These are phyloP conservation scores for Aurelia coerulea DNA, from an alignment of 30 jellyfish, hydroid and myxozoan genomes.

Conservation along the genomic window DNA sequence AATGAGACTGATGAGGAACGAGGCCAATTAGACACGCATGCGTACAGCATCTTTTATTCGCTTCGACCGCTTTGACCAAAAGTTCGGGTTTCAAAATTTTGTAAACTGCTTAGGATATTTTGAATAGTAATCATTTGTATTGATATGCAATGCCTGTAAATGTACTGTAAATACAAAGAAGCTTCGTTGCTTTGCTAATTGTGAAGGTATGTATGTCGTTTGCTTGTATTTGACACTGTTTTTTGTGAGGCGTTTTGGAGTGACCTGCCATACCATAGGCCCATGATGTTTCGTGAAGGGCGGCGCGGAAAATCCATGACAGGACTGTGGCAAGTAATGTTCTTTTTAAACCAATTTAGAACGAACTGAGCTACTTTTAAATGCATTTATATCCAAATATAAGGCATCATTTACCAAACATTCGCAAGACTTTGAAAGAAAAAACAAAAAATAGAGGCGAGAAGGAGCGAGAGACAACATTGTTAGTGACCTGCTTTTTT, in stretches of 20 bases:
- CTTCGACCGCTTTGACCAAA: slow-evolving; percentile 53
- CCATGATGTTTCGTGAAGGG: slow-evolving; percentile 5
- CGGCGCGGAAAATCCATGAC: background rate
- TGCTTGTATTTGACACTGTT: background rate
- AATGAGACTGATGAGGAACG: background rate
- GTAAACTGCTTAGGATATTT: slow-evolving; percentile 47
- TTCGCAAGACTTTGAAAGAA: too few relatives aligned
- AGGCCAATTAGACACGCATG: slow-evolving; percentile 62
- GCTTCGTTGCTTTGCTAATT: slow-evolving; percentile 10
- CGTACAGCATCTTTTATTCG: slow-evolving; percentile 15
- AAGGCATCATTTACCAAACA: too few relatives aligned
- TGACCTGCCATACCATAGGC: slow-evolving; percentile 1
- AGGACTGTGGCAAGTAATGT: too few relatives aligned
- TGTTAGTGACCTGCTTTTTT: too few relatives aligned
- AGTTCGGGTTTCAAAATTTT: slow-evolving; percentile 53
- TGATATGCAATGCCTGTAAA: slow-evolving; percentile 19
- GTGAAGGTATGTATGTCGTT: slow-evolving; percentile 35
- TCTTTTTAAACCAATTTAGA: background rate
- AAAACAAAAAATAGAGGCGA: too few relatives aligned
- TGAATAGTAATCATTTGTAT: slow-evolving; percentile 31
- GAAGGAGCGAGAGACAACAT: too few relatives aligned
- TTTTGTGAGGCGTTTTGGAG: background rate
- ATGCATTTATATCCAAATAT: too few relatives aligned
- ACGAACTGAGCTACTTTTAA: background rate
- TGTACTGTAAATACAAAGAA: slow-evolving; percentile 44